phyloP scores from a whole-genome alignment of 1,140 invertebrate species.

The Akabosia matsudoensis region DNA sequence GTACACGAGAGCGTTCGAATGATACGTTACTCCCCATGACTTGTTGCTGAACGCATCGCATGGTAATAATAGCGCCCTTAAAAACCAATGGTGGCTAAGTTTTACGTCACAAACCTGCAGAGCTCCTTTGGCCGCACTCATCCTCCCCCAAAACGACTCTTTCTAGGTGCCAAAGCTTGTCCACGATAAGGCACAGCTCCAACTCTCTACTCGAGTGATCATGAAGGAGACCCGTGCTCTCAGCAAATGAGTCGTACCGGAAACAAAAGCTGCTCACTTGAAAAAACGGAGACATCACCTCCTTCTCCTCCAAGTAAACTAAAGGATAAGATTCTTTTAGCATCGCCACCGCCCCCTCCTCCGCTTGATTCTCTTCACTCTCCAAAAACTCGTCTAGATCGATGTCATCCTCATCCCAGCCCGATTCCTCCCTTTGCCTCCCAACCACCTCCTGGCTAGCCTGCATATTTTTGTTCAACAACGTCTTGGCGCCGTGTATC shows the following conservation, averaged over 20 bases:
- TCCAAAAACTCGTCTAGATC: not conserved
- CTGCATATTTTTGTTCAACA: not conserved
- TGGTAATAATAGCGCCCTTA: too few species aligned
- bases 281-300: not conserved
- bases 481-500: not conserved
- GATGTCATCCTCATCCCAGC: not conserved
- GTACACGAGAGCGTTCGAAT: not conserved
- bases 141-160: conserved; percentile 50
- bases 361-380: not conserved
- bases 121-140: conserved; percentile 42
- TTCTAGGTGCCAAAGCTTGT: conserved; percentile 51
- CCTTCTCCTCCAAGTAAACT: conserved; percentile 28
- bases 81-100: too few species aligned
- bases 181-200: conserved; percentile 30
- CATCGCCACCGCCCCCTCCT: not conserved
- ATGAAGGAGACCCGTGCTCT: not conserved
- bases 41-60: not conserved
- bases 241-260: conserved; percentile 35
- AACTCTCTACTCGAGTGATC: conserved; percentile 26
- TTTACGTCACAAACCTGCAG: not conserved
- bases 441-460: not conserved
- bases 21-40: not conserved
- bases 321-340: conserved; percentile 31
- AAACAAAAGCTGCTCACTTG: conserved; percentile 28
- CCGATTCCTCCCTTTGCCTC: not conserved